Base-by-base conservation (phyloP, 2,888 invertebrate genomes). In the Drosophila yooni region DNA sequence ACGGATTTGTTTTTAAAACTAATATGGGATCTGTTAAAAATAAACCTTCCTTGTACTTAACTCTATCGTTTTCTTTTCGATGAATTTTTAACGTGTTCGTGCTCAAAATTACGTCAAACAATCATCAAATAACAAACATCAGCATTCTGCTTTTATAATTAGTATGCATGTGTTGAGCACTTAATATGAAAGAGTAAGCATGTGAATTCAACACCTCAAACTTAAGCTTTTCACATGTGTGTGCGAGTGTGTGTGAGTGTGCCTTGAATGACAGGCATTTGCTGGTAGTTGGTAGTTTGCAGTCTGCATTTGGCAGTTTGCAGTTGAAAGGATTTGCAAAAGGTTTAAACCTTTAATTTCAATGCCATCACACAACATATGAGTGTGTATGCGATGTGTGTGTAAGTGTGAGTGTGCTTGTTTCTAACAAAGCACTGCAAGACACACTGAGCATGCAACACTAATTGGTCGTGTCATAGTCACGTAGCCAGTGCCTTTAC, bases 401-500 rank as follows among this genome's bases (percentile, higher is more conserved):
- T 27, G 21, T n/a, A 58, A 34, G 51, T 31, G 34, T 31, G 27
- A 29, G 58, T 54, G 56, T 31, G 33, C 31, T 11, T 51, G 51
- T 18, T 46, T 53, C 29, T 43, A 51, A 53, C 74, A 74, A 64
- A 58, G 43, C 58, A 56, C 36, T 54, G 69, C 53, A 76, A 70
- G 66, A 50, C 58, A 36, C 18, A 60, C 46, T 53, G 64, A 56
- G 59, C 54, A 54, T 67, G 65, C 54, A 65, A 87, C 85, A 85
- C 89, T 85, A 85, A 85, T 85, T 85, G 85, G 89, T 88, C 88
- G 85, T 89, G 85, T 85, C 82, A 89, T 61, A 76, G 88, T 80
- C 85, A 89, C 89, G 85, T 85, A 79, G 73, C 57, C 63, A 62
- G 46, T 62, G 76, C 21, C 50, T 53, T 15, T 33, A 33, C 53